These are phyloP conservation scores for Ammodytes dubius DNA, from an alignment of 2,113 vertebrate species.

Conservation along the genomic window DNA sequence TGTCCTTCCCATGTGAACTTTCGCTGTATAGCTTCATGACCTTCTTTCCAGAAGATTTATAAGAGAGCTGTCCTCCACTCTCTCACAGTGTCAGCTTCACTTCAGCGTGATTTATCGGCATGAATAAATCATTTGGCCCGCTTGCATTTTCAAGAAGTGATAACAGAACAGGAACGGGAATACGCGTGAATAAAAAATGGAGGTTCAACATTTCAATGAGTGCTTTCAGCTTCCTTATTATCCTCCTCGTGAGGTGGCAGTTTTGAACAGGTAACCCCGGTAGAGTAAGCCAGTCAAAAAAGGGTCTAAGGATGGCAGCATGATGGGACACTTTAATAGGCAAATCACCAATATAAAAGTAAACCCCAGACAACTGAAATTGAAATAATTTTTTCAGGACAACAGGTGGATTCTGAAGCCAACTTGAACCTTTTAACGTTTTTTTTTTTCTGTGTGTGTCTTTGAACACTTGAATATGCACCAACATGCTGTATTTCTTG, in stretches of 20 bases:
- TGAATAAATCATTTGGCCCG: constrained; percentile 37
- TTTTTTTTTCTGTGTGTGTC: no score
- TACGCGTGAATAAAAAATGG: background rate
- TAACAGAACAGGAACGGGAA: constrained; percentile 18
- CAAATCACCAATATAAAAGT: no score
- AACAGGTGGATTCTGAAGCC: no score
- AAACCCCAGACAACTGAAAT: no score
- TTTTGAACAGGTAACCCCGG: constrained; percentile 6
- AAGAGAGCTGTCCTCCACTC: constrained; percentile 12
- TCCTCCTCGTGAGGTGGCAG: background rate
- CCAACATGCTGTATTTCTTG: no score
- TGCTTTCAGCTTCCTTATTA: background rate
- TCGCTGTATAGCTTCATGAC: constrained; percentile 20
- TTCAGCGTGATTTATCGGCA: constrained; percentile 48
- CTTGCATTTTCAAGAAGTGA: constrained; percentile 32
- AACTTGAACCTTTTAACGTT: no score
- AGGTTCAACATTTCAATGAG: background rate
- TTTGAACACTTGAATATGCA: no score
- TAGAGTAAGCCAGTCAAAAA: no score
- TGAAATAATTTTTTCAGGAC: no score
- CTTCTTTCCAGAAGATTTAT: constrained; percentile 51
- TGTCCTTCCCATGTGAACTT: constrained; percentile 42
- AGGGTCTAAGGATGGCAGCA: no score
- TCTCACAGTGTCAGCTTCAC: constrained; percentile 41
- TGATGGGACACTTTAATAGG: no score